Conservation (phyloP, 1,140 invertebrate genomes). For the Caenorhabditis tropicalis region DNA sequence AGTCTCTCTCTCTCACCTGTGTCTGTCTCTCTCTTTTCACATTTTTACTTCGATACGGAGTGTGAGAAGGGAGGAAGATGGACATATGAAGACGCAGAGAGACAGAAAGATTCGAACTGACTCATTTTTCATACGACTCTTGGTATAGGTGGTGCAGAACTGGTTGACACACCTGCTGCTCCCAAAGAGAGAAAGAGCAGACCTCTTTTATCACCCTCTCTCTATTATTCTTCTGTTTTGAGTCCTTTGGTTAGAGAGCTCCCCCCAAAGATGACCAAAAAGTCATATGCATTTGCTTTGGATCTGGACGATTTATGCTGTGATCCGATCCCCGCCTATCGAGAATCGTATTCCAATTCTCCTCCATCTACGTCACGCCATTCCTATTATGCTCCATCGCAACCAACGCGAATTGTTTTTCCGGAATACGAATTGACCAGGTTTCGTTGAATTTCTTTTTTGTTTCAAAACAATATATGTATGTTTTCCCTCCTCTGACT, state of each 20-base stretch:
- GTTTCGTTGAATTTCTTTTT: conserved; percentile 6
- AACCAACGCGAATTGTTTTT: neutral
- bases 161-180: conserved; percentile 31
- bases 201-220: too few relatives aligned
- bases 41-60: too few relatives aligned
- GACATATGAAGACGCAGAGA: neutral
- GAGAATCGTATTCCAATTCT: neutral
- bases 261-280: neutral
- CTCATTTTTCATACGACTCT: conserved; percentile 18
- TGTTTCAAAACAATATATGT: neutral
- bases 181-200: too few relatives aligned
- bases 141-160: neutral
- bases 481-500: neutral
- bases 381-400: neutral
- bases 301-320: neutral
- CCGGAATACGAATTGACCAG: conserved; percentile 39
- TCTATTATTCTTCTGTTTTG: neutral
- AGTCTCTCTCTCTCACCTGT: neutral
- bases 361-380: neutral
- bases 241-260: too few relatives aligned
- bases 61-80: neutral
- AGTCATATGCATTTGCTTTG: conserved; percentile 3
- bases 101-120: neutral
- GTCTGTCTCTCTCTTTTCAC: too few relatives aligned
- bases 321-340: neutral